Evolutionary conservation across 2,113 vertebrate genomes (phyloP), one percentile per base, ranked within the genome.

Genomic region (Sigmodon hispidus): DNA sequence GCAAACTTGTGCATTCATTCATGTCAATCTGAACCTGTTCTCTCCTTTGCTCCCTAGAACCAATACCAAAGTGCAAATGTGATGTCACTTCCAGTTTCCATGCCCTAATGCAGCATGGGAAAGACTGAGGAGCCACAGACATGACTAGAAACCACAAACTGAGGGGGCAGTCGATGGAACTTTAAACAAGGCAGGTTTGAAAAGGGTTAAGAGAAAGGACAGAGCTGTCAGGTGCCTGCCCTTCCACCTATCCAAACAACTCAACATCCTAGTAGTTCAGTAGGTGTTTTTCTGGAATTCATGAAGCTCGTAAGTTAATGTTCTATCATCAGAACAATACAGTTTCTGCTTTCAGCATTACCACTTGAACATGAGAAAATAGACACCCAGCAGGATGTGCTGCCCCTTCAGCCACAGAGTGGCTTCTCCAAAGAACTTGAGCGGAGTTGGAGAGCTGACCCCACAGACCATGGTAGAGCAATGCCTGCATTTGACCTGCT

Each of bases 371-470:
- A 43, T 24, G 43, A 80, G 59, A 22, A 36, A 83, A 67, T 0
- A 0, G 15, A 84, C 13, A 9, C 11, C 55, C 13, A 22, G 13
- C 2, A 4, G 19, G 65, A 21, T 11, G 1, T 17, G 34, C 13
- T 7, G 1, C 24, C 8, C 8, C 4, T n/a, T 1, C 5, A 45
- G n/a, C n/a, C 45, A 4, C 22, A 43, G 13, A 52, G n/a, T 17
- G 9, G 2, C 8, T 15, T 50, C 52, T 0, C 31, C 19, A 3
- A 0, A 0, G 75, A 69, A 15, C 43, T 15, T 50, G 65, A 70
- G 1, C 0, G 11, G 59, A 7, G 1, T 17, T 10, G 0, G 2
- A 13, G 21, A 69, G 5, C 26, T 12, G 3, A 2, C 15, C 43
- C 2, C 40, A 29, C 21, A n/a, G 43, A 12, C 2, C 12, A 16